phyloP scores from a whole-genome alignment of 2,797 vertebrate species.

The Lithobates sylvaticus region DNA sequence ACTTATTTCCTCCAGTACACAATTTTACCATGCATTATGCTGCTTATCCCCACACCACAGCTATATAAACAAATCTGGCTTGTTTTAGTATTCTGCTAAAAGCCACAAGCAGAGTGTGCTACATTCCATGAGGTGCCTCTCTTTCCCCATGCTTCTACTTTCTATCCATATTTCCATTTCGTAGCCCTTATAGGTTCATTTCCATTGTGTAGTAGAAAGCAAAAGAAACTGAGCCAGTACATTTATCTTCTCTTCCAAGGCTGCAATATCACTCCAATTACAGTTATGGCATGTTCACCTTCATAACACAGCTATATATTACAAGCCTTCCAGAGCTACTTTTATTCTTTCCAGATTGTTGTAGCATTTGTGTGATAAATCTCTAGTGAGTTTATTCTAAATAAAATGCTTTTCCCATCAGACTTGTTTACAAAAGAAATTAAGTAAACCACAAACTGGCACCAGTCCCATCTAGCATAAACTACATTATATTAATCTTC shows the following conservation, averaged over 20 bases:
- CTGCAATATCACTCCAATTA: conserved; percentile 40
- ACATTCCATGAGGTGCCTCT: conserved; percentile 11
- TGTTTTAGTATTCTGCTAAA: conserved; percentile 2
- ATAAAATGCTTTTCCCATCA: conserved; percentile 34
- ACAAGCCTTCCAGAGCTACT: conserved; percentile 14
- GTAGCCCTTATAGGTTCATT: conserved; percentile 18
- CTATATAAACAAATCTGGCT: conserved; percentile 20
- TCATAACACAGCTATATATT: conserved; percentile 44
- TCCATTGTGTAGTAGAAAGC: conserved; percentile 41
- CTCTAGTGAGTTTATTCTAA: conserved; percentile 22
- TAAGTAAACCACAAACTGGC: conserved; percentile 23
- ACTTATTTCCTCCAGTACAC: conserved; percentile 64
- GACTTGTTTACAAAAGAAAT: conserved; percentile 23
- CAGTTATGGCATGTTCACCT: conserved; percentile 50
- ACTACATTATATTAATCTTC: conserved; percentile 13
- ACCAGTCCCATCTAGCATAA: conserved; percentile 29
- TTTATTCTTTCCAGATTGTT: conserved; percentile 43
- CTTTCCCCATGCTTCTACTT: neutral
- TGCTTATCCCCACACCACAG: conserved; percentile 61
- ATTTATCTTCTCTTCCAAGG: conserved; percentile 15
- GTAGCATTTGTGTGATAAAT: conserved; percentile 25
- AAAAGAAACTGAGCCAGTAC: conserved; percentile 1
- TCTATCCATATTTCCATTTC: conserved; percentile 30
- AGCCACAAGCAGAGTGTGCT: neutral
- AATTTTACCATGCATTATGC: conserved; percentile 33